These are phyloP conservation scores for Gadopsis marmoratus DNA, from an alignment of 2,797 vertebrate genomes.

Conservation along the genomic window DNA sequence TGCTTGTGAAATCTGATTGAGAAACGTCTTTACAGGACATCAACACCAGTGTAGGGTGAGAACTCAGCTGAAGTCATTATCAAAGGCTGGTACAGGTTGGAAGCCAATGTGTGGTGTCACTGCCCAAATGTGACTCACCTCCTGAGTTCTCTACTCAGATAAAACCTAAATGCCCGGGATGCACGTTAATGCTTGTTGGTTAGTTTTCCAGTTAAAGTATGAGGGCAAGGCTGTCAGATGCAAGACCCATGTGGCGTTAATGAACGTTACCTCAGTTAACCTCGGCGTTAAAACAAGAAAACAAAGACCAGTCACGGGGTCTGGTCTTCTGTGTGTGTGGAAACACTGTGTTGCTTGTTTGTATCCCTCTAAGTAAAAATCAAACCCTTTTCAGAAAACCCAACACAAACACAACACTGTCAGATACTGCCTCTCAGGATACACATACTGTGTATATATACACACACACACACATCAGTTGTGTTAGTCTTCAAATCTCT, in stretches of 20 bases:
- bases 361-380: background rate
- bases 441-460: background rate
- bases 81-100: background rate
- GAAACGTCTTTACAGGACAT: background rate
- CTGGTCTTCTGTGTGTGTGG: background rate
- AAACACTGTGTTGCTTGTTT: background rate
- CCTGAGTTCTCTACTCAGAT: conserved; percentile 39
- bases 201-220: conserved; percentile 31
- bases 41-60: background rate
- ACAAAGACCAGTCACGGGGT: background rate
- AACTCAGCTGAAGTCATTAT: background rate
- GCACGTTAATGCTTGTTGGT: conserved; percentile 40
- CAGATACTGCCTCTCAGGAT: background rate
- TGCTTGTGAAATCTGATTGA: background rate
- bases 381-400: conserved; percentile 15
- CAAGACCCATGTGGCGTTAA: conserved; percentile 1
- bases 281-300: conserved; percentile 16
- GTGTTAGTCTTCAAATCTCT: background rate
- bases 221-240: conserved; percentile 16
- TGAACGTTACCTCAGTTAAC: conserved; percentile 24
- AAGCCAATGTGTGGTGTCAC: conserved; percentile 2
- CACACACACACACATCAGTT: background rate
- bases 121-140: conserved; percentile 34
- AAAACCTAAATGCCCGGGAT: conserved; percentile 12
- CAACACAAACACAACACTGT: background rate